Conservation (phyloP, 2,888 invertebrate species). For the Zeuzera pyrina region DNA sequence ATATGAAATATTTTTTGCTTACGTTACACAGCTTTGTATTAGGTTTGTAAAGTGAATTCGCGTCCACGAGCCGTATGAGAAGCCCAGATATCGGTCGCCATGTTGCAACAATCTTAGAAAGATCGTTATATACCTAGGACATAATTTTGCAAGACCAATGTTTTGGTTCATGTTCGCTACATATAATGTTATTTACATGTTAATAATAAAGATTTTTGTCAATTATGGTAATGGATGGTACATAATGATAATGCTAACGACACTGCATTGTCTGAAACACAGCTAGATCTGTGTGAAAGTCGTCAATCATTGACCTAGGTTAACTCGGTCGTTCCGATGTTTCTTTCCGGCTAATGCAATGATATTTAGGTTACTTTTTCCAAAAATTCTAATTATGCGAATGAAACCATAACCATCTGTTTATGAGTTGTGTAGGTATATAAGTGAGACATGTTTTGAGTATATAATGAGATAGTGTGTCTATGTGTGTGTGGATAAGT, state of each 20-base stretch:
- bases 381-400: slow-evolving; percentile 1
- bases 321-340: slow-evolving; percentile 43
- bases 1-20: slow-evolving; percentile 65
- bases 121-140: slow-evolving; percentile 59
- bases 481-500: slow-evolving; percentile 25
- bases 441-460: slow-evolving; percentile 18
- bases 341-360: slow-evolving; percentile 36
- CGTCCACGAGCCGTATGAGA: slow-evolving; percentile 59
- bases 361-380: slow-evolving; percentile 49
- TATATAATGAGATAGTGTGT: slow-evolving; percentile 24
- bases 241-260: slow-evolving; percentile 34
- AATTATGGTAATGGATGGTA: slow-evolving; percentile 24
- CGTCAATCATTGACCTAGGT: slow-evolving; percentile 58
- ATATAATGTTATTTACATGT: slow-evolving; percentile 30
- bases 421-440: slow-evolving; percentile 14
- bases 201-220: slow-evolving; percentile 26
- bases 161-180: slow-evolving; percentile 32
- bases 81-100: slow-evolving; percentile 73
- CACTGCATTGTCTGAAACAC: slow-evolving; percentile 31
- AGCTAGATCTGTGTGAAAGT: slow-evolving; percentile 48
- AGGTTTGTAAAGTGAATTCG: slow-evolving; percentile 68
- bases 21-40: slow-evolving; percentile 67
- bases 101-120: slow-evolving; percentile 69
- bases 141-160: slow-evolving; percentile 46
- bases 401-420: slow-evolving; percentile 22